Percentiles rank a stretch among this genome's conserved stretches.
phyloP scores from a whole-genome alignment of 2,113 vertebrate species.

The Drymodes brunneopygia region DNA sequence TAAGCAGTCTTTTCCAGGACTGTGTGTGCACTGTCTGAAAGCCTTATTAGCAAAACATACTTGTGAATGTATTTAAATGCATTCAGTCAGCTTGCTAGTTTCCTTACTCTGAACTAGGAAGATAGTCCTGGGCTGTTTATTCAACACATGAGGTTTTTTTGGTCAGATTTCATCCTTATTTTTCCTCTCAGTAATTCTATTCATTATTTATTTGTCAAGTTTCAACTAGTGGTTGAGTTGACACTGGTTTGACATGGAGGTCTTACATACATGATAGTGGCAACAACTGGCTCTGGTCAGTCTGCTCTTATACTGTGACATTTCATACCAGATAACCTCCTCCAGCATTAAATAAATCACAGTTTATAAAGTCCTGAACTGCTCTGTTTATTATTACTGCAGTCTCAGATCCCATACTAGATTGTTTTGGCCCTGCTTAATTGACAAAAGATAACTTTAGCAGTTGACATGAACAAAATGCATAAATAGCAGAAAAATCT shows the following conservation, averaged over 20 bases:
- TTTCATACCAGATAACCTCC: neutral
- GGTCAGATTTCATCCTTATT: neutral
- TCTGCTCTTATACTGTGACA: neutral
- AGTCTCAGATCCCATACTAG: neutral
- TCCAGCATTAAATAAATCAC: neutral
- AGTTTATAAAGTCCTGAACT: neutral
- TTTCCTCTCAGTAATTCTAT: neutral
- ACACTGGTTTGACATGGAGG: neutral
- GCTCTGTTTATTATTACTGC: neutral
- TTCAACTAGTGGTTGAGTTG: neutral
- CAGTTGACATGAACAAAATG: neutral
- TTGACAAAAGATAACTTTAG: neutral
- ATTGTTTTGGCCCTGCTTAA: neutral
- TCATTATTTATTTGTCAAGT: neutral
- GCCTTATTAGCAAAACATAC: neutral
- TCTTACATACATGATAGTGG: no score
- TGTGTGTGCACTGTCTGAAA: neutral
- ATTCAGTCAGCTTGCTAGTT: neutral
- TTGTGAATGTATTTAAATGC: neutral
- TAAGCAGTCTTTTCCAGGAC: neutral
- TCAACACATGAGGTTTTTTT: neutral
- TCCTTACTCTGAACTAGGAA: neutral
- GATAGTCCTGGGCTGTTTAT: neutral
- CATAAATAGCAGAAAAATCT: neutral
- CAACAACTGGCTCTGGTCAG: neutral